Evolutionary conservation across 2,888 invertebrate species (phyloP), one percentile per base, ranked within the genome.

Genomic region (Boloria selene): DNA sequence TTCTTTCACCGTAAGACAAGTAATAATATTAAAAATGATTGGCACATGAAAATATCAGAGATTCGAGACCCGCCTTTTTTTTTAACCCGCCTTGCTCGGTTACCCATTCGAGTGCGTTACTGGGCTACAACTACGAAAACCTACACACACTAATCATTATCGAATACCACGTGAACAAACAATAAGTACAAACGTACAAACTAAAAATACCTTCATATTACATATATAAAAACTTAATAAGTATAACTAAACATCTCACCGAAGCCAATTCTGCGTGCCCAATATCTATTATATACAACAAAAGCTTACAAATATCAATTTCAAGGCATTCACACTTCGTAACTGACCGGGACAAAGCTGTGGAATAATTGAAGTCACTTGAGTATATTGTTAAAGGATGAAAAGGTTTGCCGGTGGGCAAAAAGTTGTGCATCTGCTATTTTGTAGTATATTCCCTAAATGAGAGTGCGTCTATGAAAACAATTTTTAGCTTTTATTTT

Each of bases 191-290:
- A 6, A 31, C 31, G n/a, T 31, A 26, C 26, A 18, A 52, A 22
- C 22, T 18, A 14, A 53, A n/a, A 53, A 53, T 53, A 31, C 26
- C 26, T 53, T 7, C 16, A 26, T 31, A 52, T 52, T 52, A 52
- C 6, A 52, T 17, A 52, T 74, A 54, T 38, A 54, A 54, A 54
- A 54, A 54, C 54, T 54, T 38, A 54, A 54, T 54, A 54, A 54
- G 31, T 38, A 54, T 54, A 54, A 54, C 54, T 54, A 54, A 54
- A 54, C 54, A 54, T 38, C 13, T 38, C 26, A 14, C 54, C 53
- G 16, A 53, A n/a, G 5, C 47, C 47, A 14, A 47, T 47, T n/a
- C 47, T 31, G 47, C 17, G 26, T 31, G 47, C 47, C 59, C 49
- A 26, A 2, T 49, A 47, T 31, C 16, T n/a, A 59, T 49, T 50